Conservation (phyloP, 2,797 vertebrate species). For the Halcyon leucocephala region DNA sequence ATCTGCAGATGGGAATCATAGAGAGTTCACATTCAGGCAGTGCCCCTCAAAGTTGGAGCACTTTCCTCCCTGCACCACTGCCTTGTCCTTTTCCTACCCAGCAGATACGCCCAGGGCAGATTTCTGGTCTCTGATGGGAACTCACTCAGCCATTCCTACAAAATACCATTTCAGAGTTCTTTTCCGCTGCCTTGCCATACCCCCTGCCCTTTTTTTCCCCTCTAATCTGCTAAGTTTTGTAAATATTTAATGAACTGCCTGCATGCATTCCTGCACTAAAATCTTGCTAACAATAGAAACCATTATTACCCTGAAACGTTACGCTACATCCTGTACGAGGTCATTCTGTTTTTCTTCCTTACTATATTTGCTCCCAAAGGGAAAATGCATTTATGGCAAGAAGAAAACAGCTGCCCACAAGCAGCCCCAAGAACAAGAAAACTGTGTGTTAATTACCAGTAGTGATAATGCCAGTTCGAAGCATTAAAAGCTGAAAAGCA, state of each 20-base stretch:
- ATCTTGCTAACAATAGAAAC: slow-evolving; percentile 39
- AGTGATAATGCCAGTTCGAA: neutral
- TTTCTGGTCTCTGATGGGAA: neutral
- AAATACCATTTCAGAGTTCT: neutral
- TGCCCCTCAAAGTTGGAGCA: fast-evolving
- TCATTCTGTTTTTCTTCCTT: slow-evolving; percentile 40
- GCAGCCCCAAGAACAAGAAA: slow-evolving; percentile 7
- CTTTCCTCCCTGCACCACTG: fast-evolving
- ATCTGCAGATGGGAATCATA: neutral
- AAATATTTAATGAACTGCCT: slow-evolving; percentile 55
- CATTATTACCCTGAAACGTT: neutral
- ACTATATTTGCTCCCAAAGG: slow-evolving; percentile 31
- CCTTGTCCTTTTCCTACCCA: neutral
- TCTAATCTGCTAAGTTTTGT: neutral
- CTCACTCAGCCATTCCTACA: neutral
- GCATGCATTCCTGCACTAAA: neutral
- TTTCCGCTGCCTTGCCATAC: neutral
- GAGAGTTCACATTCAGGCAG: neutral
- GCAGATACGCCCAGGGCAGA: fast-evolving
- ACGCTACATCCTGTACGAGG: slow-evolving; percentile 8
- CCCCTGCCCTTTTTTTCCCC: neutral
- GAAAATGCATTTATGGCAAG: slow-evolving; percentile 11
- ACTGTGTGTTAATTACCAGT: neutral
- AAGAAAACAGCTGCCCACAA: neutral
- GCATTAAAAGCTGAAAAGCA: neutral